Percentiles rank a stretch among this genome's conserved stretches.
Evolutionary conservation across 1,140 invertebrate genomes (phyloP).

Genomic region (Eubasilissa regina): DNA sequence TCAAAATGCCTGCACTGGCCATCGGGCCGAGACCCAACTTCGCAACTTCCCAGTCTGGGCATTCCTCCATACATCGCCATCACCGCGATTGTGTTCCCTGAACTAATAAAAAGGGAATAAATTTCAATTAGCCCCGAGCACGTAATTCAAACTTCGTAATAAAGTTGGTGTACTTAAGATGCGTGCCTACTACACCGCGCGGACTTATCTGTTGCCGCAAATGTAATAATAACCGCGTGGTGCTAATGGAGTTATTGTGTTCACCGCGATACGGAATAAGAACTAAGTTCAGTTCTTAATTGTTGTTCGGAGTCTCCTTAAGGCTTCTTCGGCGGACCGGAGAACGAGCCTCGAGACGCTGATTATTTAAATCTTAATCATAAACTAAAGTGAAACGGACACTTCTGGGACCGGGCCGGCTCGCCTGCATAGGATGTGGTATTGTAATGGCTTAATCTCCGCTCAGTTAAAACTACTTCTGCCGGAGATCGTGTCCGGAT

Average conservation of each 20-base stretch:
- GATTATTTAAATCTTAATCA: conserved; percentile 60
- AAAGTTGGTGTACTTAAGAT: conserved; percentile 45
- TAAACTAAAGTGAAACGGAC: conserved; percentile 43
- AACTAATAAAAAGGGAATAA: conserved; percentile 60
- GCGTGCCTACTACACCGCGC: conserved; percentile 37
- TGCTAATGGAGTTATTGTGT: conserved; percentile 60
- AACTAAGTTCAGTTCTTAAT: conserved; percentile 60
- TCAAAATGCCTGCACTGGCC: neutral
- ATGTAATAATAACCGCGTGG: conserved; percentile 58
- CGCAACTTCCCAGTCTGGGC: neutral
- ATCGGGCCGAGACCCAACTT: neutral
- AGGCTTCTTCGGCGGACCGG: conserved; percentile 1
- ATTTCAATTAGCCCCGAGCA: conserved; percentile 58
- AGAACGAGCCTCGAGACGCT: conserved; percentile 45
- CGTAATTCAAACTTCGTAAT: conserved; percentile 51
- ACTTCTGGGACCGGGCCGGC: conserved; percentile 19
- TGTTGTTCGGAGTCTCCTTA: conserved; percentile 51
- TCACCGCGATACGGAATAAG: conserved; percentile 56
- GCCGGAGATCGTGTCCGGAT: too few relatives aligned
- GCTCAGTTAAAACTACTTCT: conserved; percentile 14
- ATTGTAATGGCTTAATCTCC: conserved; percentile 17
- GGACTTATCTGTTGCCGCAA: conserved; percentile 52
- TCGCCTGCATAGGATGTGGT: conserved; percentile 15
- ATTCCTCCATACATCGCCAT: conserved; percentile 3
- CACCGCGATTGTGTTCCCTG: conserved; percentile 15